Base-by-base conservation (phyloP, 2,888 invertebrate species). In the Nomada hirtipes region DNA sequence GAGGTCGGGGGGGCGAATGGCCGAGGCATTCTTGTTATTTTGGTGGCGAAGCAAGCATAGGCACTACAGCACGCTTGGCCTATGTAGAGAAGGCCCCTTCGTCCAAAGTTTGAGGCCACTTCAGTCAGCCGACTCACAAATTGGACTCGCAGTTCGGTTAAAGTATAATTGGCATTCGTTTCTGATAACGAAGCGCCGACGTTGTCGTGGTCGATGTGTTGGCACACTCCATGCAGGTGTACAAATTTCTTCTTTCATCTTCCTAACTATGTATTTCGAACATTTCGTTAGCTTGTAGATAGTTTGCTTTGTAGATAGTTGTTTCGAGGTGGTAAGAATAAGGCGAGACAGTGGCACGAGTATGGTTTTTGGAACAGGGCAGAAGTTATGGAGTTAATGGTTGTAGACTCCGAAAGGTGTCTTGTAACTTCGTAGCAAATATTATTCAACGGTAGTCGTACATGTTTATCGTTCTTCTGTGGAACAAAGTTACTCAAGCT, bases 111-210 rank as follows among this genome's bases (percentile, higher is more conserved):
- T 88, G 91, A 91, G 91, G 84, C 91, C 90, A 90, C 93, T 93
- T 87, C 88, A 93, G 9, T 76, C 36, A 89, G 87, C 90, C 88
- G 87, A 84, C 89, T 86, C 89, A 90, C 93, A 93, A 93, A 93
- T 93, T 93, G 93, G 93, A 93, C 87, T 88, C 88, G 79, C 86
- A 85, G 86, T 83, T 80, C 88, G 90, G 90, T 91, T 90, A 89
- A 90, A 91, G 90, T 91, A 90, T 92, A 93, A 93, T 93, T 92
- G 93, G 92, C 91, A 90, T 92, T 91, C 90, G 90, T 89, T 90
- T 90, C 88, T 89, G 88, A 88, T 90, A 91, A 89, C 89, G 90
- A 90, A 90, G 86, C 79, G 67, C 59, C 53, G 74, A 10, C 76
- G 67, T 60, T 67, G 42, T 29, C 73, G 50, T 64, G 44, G 57